Conservation (phyloP, 2,113 vertebrate genomes). For the Gyps fulvus region DNA sequence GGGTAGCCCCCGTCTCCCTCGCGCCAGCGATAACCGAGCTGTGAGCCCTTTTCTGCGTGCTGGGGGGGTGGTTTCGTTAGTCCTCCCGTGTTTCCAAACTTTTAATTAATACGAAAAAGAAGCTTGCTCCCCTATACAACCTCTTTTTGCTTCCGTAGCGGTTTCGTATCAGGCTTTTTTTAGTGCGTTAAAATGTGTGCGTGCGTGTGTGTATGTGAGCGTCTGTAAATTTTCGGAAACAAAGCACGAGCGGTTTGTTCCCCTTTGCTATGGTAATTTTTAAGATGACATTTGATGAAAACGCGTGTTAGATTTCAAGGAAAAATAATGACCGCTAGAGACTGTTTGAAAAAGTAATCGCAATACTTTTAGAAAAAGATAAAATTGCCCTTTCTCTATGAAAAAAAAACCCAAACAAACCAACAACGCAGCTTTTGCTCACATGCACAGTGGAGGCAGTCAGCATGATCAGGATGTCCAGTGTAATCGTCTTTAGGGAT, state of each 20-base stretch:
- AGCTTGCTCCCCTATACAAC: not conserved
- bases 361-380: not conserved
- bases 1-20: no score
- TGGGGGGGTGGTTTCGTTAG: not conserved
- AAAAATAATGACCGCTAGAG: not conserved
- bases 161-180: not conserved
- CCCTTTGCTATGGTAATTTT: not conserved
- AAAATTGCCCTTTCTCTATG: not conserved
- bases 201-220: no score
- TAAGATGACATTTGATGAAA: not conserved
- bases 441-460: not conserved
- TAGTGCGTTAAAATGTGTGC: not conserved
- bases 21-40: accelerated
- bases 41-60: accelerated
- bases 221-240: not conserved
- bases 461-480: not conserved
- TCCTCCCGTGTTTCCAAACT: not conserved
- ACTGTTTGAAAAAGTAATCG: not conserved
- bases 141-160: not conserved
- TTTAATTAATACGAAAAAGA: not conserved
- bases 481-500: not conserved
- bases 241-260: not conserved
- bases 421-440: not conserved
- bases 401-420: not conserved
- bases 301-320: not conserved